A percentile compares a stretch with the other conserved stretches of the same genome.
Conservation (phyloP, 2,888 invertebrate species). For the Lepidochrysops patricia region DNA sequence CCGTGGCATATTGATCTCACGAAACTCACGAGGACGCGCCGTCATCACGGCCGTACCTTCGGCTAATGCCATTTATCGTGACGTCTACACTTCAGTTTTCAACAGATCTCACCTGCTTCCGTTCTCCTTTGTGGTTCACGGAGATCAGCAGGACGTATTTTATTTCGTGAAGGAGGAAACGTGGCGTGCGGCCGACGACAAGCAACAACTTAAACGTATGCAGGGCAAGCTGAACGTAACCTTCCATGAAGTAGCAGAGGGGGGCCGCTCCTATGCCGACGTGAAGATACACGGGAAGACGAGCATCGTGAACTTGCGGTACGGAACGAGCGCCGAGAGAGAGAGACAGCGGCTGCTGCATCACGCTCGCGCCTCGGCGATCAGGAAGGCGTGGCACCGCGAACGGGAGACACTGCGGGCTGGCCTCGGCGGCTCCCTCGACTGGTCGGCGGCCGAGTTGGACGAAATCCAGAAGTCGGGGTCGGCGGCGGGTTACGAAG, state of each 20-base stretch:
- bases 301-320: constrained; percentile 93
- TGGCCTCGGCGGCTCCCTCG: constrained; percentile 83
- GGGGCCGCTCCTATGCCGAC: constrained; percentile 84
- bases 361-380: constrained; percentile 90
- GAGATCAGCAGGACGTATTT: constrained; percentile 92
- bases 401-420: constrained; percentile 89
- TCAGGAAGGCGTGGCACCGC: constrained; percentile 93
- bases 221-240: constrained; percentile 94
- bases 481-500: constrained; percentile 89
- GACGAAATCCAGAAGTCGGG: constrained; percentile 92
- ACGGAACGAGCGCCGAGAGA: constrained; percentile 92
- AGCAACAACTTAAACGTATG: constrained; percentile 89
- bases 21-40: constrained; percentile 84
- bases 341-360: constrained; percentile 92
- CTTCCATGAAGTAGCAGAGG: constrained; percentile 88
- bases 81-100: constrained; percentile 94
- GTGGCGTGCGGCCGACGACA: constrained; percentile 91
- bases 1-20: constrained; percentile 87
- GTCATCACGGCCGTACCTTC: constrained; percentile 90
- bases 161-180: constrained; percentile 94
- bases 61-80: constrained; percentile 91
- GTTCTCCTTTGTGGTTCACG: constrained; percentile 90
- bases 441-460: constrained; percentile 91
- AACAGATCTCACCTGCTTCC: constrained; percentile 91
- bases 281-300: constrained; percentile 93